Base-by-base conservation (phyloP, 2,888 invertebrate species). In the Sarcophaga caerulescens region DNA sequence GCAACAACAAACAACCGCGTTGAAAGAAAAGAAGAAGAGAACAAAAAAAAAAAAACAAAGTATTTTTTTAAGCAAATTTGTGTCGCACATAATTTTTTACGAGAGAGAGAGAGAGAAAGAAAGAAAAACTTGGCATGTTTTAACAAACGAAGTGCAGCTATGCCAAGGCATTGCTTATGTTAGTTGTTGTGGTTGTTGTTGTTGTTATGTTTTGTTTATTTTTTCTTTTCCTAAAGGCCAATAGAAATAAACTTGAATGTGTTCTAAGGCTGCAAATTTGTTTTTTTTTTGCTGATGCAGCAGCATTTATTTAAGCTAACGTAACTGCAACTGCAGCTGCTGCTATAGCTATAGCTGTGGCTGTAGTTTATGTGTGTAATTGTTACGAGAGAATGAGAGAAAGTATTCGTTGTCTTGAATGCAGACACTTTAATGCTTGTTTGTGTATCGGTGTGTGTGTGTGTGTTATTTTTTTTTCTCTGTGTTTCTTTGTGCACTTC, bases 61-160 rank as follows among this genome's bases (percentile, higher is more conserved):
- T 14, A 52, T 12, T 52, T 52, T 52, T 52, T 52, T 52, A 52
- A 52, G 14, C 52, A 52, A 52, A 52, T 52, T 52, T 52, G 52
- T 5, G 14, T 5, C 52, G 17, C 52, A 52, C 14, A 14, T 52
- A 14, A 52, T 17, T 14, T 52, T 52, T 52, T 17, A 52, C 12
- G 4, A 52, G 17, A 52, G 5, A 12, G 14, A 47, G 47, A 4
- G 14, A 14, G 4, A 47, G 14, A 47, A 1, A 66, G 5, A 76
- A 84, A 80, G 65, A 57, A 75, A 84, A 80, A 80, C 75, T 84
- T 84, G 79, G 84, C 79, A 84, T 84, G 75, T 75, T 4, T 12
- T 52, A 52, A 4, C 52, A 52, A 17, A 17, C 52, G 17, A 52
- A 52, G 52, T 52, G 52, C 17, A 52, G 17, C 52, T 17, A 52